Conservation (phyloP, 2,797 vertebrate species). For the Sebastes taczanowskii region DNA sequence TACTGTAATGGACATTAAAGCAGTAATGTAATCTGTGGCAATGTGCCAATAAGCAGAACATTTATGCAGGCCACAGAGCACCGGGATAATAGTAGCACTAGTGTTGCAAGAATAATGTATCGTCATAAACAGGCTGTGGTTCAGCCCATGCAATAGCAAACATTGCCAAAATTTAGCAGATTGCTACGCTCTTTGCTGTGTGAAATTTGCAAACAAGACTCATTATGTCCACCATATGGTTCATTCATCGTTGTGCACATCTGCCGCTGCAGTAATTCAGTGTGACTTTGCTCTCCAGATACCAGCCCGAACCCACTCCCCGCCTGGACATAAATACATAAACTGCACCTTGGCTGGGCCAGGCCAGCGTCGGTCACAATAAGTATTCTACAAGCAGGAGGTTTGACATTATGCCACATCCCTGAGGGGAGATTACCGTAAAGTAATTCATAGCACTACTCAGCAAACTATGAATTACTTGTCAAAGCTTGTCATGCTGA, state of each 20-base stretch:
- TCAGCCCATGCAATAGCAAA: background rate
- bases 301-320: background rate
- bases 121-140: background rate
- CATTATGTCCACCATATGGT: constrained; percentile 61
- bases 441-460: constrained; percentile 52
- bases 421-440: constrained; percentile 34
- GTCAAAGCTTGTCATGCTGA: constrained; percentile 51
- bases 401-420: constrained; percentile 43
- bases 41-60: background rate
- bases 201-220: constrained; percentile 42
- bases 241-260: constrained; percentile 9
- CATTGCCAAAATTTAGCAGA: constrained; percentile 22
- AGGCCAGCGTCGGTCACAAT: constrained; percentile 7
- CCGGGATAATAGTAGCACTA: background rate
- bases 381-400: constrained; percentile 33
- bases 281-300: constrained; percentile 41
- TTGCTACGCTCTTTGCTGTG: constrained; percentile 3
- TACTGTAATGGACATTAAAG: background rate
- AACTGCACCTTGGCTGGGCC: background rate
- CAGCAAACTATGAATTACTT: constrained; percentile 66
- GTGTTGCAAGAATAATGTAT: background rate
- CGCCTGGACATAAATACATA: constrained; percentile 11
- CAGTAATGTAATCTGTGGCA: background rate
- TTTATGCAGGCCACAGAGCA: background rate
- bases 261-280: constrained; percentile 5